A percentile compares a stretch with the other conserved stretches of the same genome.
Conservation (phyloP, 1,140 invertebrate genomes). For the Drosophila littoralis region DNA sequence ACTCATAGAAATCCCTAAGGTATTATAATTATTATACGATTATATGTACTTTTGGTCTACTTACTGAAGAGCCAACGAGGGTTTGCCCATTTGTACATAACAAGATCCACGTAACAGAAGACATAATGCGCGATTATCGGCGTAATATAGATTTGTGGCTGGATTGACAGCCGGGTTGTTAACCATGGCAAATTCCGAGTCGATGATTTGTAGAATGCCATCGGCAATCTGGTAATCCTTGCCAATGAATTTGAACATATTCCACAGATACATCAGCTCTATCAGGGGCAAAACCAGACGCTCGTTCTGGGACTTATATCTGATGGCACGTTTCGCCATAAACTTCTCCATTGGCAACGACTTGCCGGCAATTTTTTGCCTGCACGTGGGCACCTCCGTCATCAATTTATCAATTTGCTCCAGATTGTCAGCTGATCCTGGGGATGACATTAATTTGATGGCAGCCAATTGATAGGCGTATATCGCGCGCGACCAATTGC, state of each 20-base stretch:
- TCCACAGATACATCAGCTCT: slow-evolving; percentile 97
- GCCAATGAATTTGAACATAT: slow-evolving; percentile 94
- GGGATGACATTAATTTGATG: slow-evolving; percentile 87
- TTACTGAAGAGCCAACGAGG: slow-evolving; percentile 89
- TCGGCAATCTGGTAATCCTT: slow-evolving; percentile 89
- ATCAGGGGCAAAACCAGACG: slow-evolving; percentile 91
- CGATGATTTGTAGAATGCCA: slow-evolving; percentile 90
- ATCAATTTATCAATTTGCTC: slow-evolving; percentile 85
- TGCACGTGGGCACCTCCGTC: slow-evolving; percentile 90
- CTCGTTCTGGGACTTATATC: slow-evolving; percentile 91
- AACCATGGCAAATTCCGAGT: slow-evolving; percentile 85
- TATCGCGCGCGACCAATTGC: slow-evolving; percentile 95
- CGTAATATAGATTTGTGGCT: slow-evolving; percentile 85
- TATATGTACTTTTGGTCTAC: not conserved
- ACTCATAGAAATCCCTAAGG: slow-evolving; percentile 87
- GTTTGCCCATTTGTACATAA: slow-evolving; percentile 89
- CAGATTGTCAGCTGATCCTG: slow-evolving; percentile 82
- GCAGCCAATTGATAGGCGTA: slow-evolving; percentile 96
- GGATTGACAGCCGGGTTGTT: slow-evolving; percentile 14
- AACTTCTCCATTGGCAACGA: slow-evolving; percentile 99
- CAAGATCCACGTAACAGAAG: slow-evolving; percentile 93
- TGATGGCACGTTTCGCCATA: slow-evolving; percentile 92
- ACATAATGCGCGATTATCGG: slow-evolving; percentile 92
- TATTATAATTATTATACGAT: too few relatives aligned
- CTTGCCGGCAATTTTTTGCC: slow-evolving; percentile 97